Conservation (phyloP, 1,140 invertebrate genomes). For the Trichogramma pretiosum region DNA sequence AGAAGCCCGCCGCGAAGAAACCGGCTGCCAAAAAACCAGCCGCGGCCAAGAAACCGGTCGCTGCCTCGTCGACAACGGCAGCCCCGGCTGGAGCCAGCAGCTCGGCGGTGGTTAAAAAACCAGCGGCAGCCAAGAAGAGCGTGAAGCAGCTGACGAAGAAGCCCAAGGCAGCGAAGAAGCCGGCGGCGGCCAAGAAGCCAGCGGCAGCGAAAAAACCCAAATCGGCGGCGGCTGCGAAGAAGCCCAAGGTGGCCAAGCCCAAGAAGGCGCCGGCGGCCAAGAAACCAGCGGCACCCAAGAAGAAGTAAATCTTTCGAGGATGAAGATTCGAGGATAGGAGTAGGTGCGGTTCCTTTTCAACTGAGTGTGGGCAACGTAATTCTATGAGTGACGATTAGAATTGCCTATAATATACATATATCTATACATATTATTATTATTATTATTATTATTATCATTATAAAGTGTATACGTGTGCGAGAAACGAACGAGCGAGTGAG, state of each 20-base stretch:
- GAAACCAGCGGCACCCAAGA: not conserved
- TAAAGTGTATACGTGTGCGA: no score
- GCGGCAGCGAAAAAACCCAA: constrained; percentile 4
- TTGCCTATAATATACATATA: no score
- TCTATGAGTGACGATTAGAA: no score
- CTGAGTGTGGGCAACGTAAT: no score
- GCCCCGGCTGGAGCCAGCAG: not conserved
- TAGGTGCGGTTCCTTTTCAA: no score
- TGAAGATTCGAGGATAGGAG: no score
- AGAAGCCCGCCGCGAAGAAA: constrained; percentile 11
- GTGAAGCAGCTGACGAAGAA: not conserved
- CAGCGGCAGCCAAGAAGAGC: not conserved
- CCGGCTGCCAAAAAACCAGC: constrained; percentile 6
- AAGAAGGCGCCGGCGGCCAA: not conserved
- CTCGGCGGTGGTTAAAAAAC: constrained; percentile 1
- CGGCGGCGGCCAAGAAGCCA: not conserved
- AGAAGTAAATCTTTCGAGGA: constrained; percentile 2
- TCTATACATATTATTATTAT: not conserved
- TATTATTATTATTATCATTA: not conserved
- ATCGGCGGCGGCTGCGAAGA: not conserved
- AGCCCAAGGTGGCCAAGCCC: not conserved
- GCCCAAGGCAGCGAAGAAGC: not conserved
- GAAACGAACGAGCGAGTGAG: no score
- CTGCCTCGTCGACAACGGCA: constrained; percentile 1
- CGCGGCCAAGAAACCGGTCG: constrained; percentile 8